Percentiles rank a stretch among this genome's conserved stretches.
phyloP scores from a whole-genome alignment of 2,113 vertebrate species.

The Crotophaga sulcirostris region DNA sequence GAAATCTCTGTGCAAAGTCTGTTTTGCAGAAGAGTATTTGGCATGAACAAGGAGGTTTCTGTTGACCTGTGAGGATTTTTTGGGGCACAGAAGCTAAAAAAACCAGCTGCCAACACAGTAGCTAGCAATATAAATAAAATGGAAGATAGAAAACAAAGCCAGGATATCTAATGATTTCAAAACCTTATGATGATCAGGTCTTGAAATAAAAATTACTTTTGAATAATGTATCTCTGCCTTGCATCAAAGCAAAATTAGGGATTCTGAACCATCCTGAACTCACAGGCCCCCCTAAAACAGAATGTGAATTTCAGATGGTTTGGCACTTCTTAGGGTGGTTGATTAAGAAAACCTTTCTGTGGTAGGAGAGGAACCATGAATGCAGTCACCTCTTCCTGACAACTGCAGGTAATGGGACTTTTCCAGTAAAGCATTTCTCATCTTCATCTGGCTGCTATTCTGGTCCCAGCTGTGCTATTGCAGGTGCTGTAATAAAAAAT shows the following conservation, averaged over 20 bases:
- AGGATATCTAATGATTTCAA: not conserved
- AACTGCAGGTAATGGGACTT: not conserved
- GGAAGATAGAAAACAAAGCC: not conserved
- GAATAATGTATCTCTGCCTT: not conserved
- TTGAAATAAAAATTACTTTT: not conserved
- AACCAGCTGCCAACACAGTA: not conserved
- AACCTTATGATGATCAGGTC: not conserved
- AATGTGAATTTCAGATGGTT: not conserved
- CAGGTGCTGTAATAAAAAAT: slow-evolving; percentile 29
- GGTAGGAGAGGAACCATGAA: not conserved
- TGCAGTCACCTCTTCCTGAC: not conserved
- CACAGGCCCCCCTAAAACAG: not conserved
- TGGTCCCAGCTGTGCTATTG: slow-evolving; percentile 36
- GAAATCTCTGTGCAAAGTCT: not conserved
- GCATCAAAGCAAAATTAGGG: not conserved
- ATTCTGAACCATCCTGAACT: not conserved
- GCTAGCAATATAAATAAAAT: not conserved
- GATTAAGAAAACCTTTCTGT: not conserved
- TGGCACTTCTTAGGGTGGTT: not conserved
- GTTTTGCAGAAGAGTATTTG: not conserved
- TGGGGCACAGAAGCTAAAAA: not conserved
- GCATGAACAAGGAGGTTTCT: not conserved
- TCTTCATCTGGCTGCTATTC: not conserved
- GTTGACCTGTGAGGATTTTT: not conserved
- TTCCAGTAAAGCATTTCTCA: slow-evolving; percentile 46